phyloP scores from a whole-genome alignment of 2,113 vertebrate species.

The Rafetus swinhoei region DNA sequence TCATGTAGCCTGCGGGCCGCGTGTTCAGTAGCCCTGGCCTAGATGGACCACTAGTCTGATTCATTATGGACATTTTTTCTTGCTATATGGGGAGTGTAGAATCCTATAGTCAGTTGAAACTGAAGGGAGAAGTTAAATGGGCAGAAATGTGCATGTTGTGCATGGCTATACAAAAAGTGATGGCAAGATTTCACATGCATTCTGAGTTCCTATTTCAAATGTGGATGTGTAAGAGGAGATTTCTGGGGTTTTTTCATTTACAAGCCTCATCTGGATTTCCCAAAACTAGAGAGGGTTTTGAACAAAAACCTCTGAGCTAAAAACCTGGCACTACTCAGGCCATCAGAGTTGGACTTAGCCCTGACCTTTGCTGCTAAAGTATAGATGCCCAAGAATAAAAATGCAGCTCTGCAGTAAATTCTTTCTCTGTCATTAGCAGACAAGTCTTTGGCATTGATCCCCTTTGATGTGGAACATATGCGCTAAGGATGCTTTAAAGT shows the following conservation, averaged over 20 bases:
- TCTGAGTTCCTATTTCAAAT: conserved; percentile 76
- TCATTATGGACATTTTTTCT: conserved; percentile 74
- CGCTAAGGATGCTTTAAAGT: conserved; percentile 62
- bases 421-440: conserved; percentile 66
- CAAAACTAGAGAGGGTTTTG: conserved; percentile 65
- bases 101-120: conserved; percentile 64
- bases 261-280: conserved; percentile 62
- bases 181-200: conserved; percentile 69
- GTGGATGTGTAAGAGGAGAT: conserved; percentile 69
- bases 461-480: conserved; percentile 50
- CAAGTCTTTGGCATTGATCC: conserved; percentile 38
- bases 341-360: not conserved
- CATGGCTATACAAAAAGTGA: not conserved
- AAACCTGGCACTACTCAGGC: not conserved
- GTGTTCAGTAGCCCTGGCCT: not conserved
- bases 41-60: conserved; percentile 66
- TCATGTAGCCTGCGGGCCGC: too few species aligned
- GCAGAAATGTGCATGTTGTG: conserved; percentile 35
- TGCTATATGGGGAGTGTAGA: conserved; percentile 51
- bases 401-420: conserved; percentile 71
- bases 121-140: conserved; percentile 68
- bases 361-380: not conserved
- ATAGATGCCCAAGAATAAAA: conserved; percentile 50
- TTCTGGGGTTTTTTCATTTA: conserved; percentile 56
- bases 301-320: conserved; percentile 68